A percentile compares a stretch with the other conserved stretches of the same genome.
phyloP scores from a whole-genome alignment of 2,888 invertebrate genomes.

The Tipula vernalis region DNA sequence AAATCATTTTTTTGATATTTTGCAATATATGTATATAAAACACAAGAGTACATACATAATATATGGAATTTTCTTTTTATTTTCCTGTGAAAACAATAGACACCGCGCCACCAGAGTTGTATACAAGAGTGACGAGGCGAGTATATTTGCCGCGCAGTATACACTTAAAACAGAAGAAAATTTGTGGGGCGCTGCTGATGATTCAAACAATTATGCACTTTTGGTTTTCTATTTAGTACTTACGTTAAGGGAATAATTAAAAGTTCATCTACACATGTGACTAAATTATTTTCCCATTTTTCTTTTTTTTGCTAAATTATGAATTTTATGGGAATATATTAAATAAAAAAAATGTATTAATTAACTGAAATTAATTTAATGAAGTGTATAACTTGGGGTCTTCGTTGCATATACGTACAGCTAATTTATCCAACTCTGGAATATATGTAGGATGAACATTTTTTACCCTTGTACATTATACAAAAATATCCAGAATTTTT shows the following conservation, averaged over 20 bases:
- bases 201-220: neutral
- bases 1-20: neutral
- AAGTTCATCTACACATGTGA: conserved; percentile 4
- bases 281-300: neutral
- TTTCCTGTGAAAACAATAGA: neutral
- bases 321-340: neutral
- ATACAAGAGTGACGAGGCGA: neutral
- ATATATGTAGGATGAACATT: neutral
- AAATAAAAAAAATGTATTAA: neutral
- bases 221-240: neutral
- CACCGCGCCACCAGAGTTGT: neutral
- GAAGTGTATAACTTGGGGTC: neutral
- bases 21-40: neutral
- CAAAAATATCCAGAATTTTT: neutral
- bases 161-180: neutral
- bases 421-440: neutral
- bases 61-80: neutral
- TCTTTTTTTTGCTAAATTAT: neutral
- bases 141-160: neutral
- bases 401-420: neutral
- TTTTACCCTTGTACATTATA: neutral
- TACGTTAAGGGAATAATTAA: neutral
- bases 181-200: neutral
- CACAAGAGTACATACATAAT: neutral
- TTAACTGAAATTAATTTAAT: neutral